A percentile compares a stretch with the other conserved stretches of the same genome.
These are phyloP conservation scores for Pseudorhiza aurosa DNA, from an alignment of 30 jellyfish, hydroid and myxozoan species.

Conservation along the genomic window DNA sequence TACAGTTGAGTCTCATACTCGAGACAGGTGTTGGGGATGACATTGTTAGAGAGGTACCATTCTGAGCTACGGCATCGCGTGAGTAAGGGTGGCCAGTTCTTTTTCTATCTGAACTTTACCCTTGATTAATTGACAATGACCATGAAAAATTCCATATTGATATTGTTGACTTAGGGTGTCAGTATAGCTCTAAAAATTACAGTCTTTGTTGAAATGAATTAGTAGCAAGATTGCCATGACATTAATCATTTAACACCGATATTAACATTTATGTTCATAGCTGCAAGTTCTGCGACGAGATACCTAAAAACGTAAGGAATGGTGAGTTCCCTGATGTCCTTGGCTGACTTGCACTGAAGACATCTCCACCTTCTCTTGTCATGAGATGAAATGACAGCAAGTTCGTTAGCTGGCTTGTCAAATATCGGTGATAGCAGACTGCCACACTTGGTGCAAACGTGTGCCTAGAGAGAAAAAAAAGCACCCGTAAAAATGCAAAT, in stretches of 20 bases:
- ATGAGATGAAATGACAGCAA: slow-evolving; percentile 75
- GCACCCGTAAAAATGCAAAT: background rate
- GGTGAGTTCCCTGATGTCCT: slow-evolving; percentile 59
- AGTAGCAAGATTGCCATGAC: background rate
- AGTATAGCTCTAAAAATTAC: too few species aligned
- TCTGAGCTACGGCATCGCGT: too few species aligned
- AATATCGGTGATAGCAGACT: slow-evolving; percentile 75
- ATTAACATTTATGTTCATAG: slow-evolving; percentile 91
- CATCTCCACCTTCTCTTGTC: slow-evolving; percentile 83
- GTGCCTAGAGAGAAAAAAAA: slow-evolving; percentile 46
- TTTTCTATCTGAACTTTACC: too few species aligned
- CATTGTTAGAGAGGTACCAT: too few species aligned
- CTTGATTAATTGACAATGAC: too few species aligned
- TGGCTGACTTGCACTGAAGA: slow-evolving; percentile 70
- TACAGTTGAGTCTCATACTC: too few species aligned
- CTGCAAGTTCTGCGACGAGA: slow-evolving; percentile 93
- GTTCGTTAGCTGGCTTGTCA: slow-evolving; percentile 82
- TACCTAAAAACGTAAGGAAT: slow-evolving; percentile 95
- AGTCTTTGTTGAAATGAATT: background rate
- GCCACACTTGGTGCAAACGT: slow-evolving; percentile 94
- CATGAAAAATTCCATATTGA: too few species aligned
- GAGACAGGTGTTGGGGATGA: too few species aligned
- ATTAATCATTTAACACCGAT: slow-evolving; percentile 60
- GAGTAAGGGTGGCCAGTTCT: too few species aligned
- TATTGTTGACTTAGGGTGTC: too few species aligned